These are phyloP conservation scores for Sialis lutaria DNA, from an alignment of 2,888 invertebrate species.

Conservation along the genomic window DNA sequence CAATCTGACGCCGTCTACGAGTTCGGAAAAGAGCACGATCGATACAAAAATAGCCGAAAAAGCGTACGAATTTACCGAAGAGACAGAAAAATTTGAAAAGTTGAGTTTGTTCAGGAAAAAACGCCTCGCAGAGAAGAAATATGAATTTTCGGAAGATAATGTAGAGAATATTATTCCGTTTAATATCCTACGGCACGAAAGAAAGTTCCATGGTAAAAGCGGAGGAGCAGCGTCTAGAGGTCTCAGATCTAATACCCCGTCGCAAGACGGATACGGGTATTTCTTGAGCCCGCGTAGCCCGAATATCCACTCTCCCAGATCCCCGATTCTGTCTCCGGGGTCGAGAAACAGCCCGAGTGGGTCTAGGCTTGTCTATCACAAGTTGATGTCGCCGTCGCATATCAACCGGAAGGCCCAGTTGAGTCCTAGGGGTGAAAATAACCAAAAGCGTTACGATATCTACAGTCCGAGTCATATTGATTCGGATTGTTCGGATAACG, in stretches of 20 bases:
- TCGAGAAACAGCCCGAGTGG: conserved; percentile 22
- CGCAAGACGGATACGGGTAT: background rate
- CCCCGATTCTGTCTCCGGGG: conserved; percentile 26
- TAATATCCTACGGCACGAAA: conserved; percentile 34
- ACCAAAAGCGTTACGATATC: conserved; percentile 24
- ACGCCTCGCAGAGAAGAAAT: conserved; percentile 77
- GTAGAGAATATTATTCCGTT: conserved; percentile 48
- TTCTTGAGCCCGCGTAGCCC: conserved; percentile 22
- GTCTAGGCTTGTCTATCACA: conserved; percentile 18
- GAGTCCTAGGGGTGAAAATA: conserved; percentile 24
- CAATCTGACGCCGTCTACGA: background rate
- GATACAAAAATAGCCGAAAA: conserved; percentile 42
- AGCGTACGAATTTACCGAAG: conserved; percentile 74
- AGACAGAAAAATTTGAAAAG: conserved; percentile 68
- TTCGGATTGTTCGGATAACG: conserved; percentile 25
- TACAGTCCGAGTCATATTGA: conserved; percentile 25
- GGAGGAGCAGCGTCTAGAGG: conserved; percentile 12
- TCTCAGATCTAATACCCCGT: background rate
- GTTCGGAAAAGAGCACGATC: conserved; percentile 19
- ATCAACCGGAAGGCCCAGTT: conserved; percentile 20
- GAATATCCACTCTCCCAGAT: conserved; percentile 14
- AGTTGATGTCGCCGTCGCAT: conserved; percentile 11
- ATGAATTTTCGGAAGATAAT: conserved; percentile 71
- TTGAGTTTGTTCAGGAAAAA: conserved; percentile 72
- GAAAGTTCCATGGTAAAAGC: conserved; percentile 18